These are phyloP conservation scores for Drosophila novamexicana DNA, from an alignment of 1,140 invertebrate species.

Conservation along the genomic window DNA sequence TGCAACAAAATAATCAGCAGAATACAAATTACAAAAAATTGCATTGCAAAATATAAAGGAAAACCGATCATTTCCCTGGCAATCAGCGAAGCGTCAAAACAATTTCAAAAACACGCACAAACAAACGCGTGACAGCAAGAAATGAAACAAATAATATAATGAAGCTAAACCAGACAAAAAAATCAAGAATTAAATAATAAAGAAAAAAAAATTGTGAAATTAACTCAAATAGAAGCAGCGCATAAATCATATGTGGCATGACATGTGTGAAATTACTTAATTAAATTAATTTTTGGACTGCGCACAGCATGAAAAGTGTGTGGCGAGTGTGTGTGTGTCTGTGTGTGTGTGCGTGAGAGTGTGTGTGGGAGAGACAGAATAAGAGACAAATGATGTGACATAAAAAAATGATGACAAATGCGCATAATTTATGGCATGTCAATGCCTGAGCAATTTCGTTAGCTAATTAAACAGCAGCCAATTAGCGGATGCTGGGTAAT, in stretches of 20 bases:
- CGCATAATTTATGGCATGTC: conserved; percentile 61
- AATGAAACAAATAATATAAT: conserved; percentile 12
- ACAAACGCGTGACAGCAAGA: conserved; percentile 45
- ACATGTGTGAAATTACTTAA: conserved; percentile 78
- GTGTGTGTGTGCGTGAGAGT: too few relatives aligned
- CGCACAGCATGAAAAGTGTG: conserved; percentile 13
- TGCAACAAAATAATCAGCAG: conserved; percentile 16
- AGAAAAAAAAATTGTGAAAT: conserved; percentile 54
- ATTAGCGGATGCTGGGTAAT: conserved; percentile 30
- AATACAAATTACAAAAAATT: neutral
- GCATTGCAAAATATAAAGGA: neutral
- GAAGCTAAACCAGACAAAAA: conserved; percentile 4
- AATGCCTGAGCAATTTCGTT: conserved; percentile 34
- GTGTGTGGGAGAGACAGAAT: neutral
- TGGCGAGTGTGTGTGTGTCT: too few relatives aligned
- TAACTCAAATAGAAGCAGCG: conserved; percentile 65
- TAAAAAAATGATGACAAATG: conserved; percentile 44
- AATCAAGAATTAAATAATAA: conserved; percentile 8
- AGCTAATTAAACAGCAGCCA: conserved; percentile 49
- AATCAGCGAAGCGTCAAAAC: conserved; percentile 61
- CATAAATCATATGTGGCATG: conserved; percentile 71
- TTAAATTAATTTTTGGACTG: conserved; percentile 68
- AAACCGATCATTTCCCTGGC: conserved; percentile 23
- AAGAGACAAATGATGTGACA: conserved; percentile 25
- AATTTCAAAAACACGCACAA: conserved; percentile 63